Evolutionary conservation across 1,140 invertebrate genomes (phyloP), one percentile per base, ranked within the genome.

Genomic region (Tenebrio molitor): DNA sequence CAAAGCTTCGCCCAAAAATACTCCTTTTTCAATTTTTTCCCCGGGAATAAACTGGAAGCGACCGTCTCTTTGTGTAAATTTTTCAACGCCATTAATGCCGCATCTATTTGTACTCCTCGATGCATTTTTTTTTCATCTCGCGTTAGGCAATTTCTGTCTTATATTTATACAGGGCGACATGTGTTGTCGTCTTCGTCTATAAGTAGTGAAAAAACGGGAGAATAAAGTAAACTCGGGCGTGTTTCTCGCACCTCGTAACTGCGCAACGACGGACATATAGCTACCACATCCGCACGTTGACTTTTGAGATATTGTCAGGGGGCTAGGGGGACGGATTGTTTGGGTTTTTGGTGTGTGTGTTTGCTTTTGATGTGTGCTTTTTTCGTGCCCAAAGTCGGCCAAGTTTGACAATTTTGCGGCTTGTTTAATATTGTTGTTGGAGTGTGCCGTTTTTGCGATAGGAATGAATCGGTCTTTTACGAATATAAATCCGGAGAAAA

Each of bases 161-260:
- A 46, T 46, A 46, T 46, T 46, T 46, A n/a, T 39, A 12, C 36
- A 39, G 36, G 36, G 36, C n/a, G 36, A 39, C 36, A 46, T 17
- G 15, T 46, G 42, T 17, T 46, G 42, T 46, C 42, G 42, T 46
- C 42, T 46, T 46, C 36, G 42, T 46, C 36, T 39, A 39, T n/a
- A 39, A n/a, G 5, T 19, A 41, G 8, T 15, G 62, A 46, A 46
- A 66, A 66, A 66, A 66, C 33, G 63, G 16, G 6, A 10, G 46
- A 50, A 62, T 62, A 62, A 62, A 58, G 46, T 69, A 41, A 69
- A 69, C 17, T 53, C 17, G 23, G 16, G 15, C 46, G n/a, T 70
- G 68, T 70, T 58, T 70, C n/a, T 70, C 14, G 25, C 68, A 70
- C 68, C 46, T 70, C 68, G 50, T 70, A 70, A 70, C 36, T 17